phyloP scores from a whole-genome alignment of 1,140 invertebrate species.

The Propsilocerus akamusi region DNA sequence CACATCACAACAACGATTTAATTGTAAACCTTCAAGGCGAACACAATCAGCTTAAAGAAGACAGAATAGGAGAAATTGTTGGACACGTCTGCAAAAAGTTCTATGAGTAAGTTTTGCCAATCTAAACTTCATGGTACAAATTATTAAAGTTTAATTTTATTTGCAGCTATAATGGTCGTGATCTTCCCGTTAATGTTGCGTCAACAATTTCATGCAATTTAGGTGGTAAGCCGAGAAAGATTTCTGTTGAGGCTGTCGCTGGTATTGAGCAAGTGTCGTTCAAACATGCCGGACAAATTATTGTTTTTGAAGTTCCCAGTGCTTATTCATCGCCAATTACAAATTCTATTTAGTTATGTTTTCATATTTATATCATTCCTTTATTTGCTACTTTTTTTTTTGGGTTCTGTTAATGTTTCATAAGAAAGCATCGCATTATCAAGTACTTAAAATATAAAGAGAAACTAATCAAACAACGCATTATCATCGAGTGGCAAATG shows the following conservation, averaged over 20 bases:
- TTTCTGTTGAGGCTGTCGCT: constrained; percentile 16
- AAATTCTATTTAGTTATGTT: too few relatives aligned
- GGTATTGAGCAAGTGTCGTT: constrained; percentile 20
- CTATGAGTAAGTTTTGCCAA: constrained; percentile 40
- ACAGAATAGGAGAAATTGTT: constrained; percentile 72
- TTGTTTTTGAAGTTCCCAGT: constrained; percentile 22
- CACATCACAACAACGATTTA: constrained; percentile 78
- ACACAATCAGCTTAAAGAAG: constrained; percentile 29
- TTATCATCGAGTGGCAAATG: background rate
- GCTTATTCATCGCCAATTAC: constrained; percentile 9
- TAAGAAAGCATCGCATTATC: too few relatives aligned
- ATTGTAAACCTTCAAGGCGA: constrained; percentile 45
- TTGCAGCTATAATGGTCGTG: constrained; percentile 10
- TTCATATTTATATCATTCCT: too few relatives aligned
- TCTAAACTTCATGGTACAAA: background rate
- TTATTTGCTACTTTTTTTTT: too few relatives aligned
- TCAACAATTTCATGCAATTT: constrained; percentile 17
- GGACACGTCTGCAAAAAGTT: constrained; percentile 60
- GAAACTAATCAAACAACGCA: background rate
- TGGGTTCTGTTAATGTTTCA: too few relatives aligned
- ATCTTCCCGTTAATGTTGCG: constrained; percentile 20
- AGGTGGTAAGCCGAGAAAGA: constrained; percentile 17
- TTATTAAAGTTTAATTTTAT: background rate
- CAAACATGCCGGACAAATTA: constrained; percentile 15
- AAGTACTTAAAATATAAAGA: too few relatives aligned